Conservation (phyloP, 1,140 invertebrate genomes). For the Papilio xuthus region DNA sequence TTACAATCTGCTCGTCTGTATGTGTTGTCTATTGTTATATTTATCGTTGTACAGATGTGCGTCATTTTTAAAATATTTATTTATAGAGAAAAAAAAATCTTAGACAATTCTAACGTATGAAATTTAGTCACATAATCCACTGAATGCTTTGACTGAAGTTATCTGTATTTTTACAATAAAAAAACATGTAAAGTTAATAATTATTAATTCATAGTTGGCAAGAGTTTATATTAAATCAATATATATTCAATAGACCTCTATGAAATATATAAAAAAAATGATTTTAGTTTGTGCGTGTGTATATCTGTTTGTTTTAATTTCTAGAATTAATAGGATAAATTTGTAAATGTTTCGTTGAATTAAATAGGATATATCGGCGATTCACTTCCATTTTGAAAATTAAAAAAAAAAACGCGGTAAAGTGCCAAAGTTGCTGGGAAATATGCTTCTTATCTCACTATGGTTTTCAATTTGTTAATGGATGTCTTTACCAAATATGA, state of each 20-base stretch:
- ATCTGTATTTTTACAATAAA: not conserved
- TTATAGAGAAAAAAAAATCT: not conserved
- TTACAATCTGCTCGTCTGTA: not conserved
- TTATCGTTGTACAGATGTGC: constrained; percentile 8
- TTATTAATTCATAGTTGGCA: not conserved
- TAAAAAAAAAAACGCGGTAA: constrained; percentile 59
- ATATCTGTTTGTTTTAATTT: constrained; percentile 65
- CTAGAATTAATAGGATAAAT: constrained; percentile 71
- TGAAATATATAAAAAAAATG: constrained; percentile 41
- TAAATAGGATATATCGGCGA: constrained; percentile 41
- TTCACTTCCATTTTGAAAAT: constrained; percentile 58
- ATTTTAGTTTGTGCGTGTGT: constrained; percentile 69
- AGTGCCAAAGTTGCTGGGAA: constrained; percentile 72
- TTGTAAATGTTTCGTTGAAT: constrained; percentile 68
- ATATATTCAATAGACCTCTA: constrained; percentile 58
- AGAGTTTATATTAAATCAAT: constrained; percentile 2
- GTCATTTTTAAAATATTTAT: constrained; percentile 17
- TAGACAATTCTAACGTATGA: constrained; percentile 8
- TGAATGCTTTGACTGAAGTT: constrained; percentile 27
- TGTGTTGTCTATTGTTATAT: not conserved
- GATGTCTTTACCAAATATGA: constrained; percentile 73
- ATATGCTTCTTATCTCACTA: constrained; percentile 39
- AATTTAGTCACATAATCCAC: not conserved
- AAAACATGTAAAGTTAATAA: constrained; percentile 7
- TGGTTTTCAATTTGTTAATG: constrained; percentile 34